Evolutionary conservation across 2,888 invertebrate genomes (phyloP).

Genomic region (Heteropelma amictum): DNA sequence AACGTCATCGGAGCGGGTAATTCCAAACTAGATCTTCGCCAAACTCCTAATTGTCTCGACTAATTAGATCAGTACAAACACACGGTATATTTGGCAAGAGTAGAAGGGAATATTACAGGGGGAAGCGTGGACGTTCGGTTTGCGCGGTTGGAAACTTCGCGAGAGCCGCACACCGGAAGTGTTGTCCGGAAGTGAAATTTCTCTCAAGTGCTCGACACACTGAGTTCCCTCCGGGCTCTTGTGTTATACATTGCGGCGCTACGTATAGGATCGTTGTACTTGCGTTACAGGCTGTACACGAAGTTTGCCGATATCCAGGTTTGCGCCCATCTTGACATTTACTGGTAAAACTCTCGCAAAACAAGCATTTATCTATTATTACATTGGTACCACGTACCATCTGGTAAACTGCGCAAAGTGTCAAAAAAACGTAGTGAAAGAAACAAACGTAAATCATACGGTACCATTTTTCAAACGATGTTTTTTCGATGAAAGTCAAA

Average conservation of each 20-base stretch:
- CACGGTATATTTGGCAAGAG: conserved; percentile 8
- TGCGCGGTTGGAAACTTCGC: conserved; percentile 44
- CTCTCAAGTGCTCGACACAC: conserved; percentile 48
- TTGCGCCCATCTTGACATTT: conserved; percentile 13
- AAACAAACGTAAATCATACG: no score
- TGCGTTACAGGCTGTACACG: conserved; percentile 14
- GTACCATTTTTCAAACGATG: no score
- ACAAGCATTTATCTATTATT: conserved; percentile 42
- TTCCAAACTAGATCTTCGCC: conserved; percentile 40
- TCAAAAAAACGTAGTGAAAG: neutral
- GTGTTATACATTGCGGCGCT: conserved; percentile 21
- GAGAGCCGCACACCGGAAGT: conserved; percentile 39
- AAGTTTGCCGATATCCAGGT: conserved; percentile 46
- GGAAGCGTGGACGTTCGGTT: conserved; percentile 13
- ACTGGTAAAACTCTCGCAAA: conserved; percentile 33
- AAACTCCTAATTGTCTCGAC: conserved; percentile 48
- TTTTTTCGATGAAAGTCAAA: no score
- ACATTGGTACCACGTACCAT: conserved; percentile 8
- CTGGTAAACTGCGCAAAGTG: neutral
- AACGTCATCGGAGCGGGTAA: conserved; percentile 20
- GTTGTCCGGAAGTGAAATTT: conserved; percentile 55
- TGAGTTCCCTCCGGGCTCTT: conserved; percentile 43
- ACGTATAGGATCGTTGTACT: neutral
- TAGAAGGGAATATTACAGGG: neutral
- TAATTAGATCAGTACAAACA: conserved; percentile 51